Base-by-base conservation (phyloP, 1,140 invertebrate species). In the Galendromus occidentalis region DNA sequence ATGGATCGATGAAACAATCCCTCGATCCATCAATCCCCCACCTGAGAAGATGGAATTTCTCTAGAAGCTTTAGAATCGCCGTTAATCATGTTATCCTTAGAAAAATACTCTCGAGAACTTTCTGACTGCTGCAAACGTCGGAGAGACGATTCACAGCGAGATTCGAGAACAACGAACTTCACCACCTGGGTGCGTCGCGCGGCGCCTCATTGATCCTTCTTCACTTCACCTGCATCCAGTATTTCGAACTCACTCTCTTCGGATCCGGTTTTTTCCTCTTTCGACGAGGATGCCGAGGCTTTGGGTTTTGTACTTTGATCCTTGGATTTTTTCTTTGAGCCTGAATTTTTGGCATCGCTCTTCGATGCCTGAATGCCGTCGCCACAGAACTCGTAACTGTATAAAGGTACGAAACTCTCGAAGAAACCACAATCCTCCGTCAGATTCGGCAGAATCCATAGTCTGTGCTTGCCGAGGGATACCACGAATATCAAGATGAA, bases 381-480 rank as follows among this genome's bases (percentile, higher is more conserved):
- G 7, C 84, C 84, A 74, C 82, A 83, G 73, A 86, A 86, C 73
- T 87, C 83, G 72, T 89, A 86, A 82, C 88, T 86, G 79, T 97
- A 98, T 1, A 97, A 79, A 29, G 95, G 95, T 85, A 89, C 91
- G 78, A 99, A 99, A 1, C 93, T 97, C 44, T 94, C 93, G 66
- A 98, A 88, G 79, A 98, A 95, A 41, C 95, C 92, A 51, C 97
- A 94, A 78, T 98, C 95, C 77, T 98, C 94, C 1, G 92, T 95
- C 22, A 99, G 80, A 79, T 98, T 98, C 0, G 95, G 95, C 67
- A 99, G 80, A 64, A 98, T 80, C 92, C 94, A 98, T 64, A 99
- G 82, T 73, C 96, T 91, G 76, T 96, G 86, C 73, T 86, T 83
- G 2, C 93, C 91, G 65, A 92, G 78, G 0, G 91, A 91, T 0